Conservation (phyloP, 2,113 vertebrate species). For the Ibidorhyncha struthersii region DNA sequence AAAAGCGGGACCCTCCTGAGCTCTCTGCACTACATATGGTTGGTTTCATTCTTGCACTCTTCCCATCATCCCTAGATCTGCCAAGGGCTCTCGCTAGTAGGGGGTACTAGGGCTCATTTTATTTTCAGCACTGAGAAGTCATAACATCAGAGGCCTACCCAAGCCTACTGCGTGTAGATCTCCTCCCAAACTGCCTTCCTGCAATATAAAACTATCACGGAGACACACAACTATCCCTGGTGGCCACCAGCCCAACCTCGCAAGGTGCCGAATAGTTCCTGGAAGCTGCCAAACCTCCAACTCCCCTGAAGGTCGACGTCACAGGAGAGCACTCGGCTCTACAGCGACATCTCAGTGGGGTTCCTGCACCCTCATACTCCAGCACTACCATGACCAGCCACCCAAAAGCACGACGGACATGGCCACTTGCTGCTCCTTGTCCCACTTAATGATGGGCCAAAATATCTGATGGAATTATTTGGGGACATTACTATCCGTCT, state of each 20-base stretch:
- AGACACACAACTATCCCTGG: not conserved
- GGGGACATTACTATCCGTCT: not conserved
- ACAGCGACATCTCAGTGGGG: fast-evolving
- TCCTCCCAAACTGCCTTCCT: not conserved
- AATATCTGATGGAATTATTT: not conserved
- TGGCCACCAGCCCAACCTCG: not conserved
- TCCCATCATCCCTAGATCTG: not conserved
- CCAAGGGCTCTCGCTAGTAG: fast-evolving
- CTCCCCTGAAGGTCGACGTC: not conserved
- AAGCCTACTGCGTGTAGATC: not conserved
- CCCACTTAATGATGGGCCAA: not conserved
- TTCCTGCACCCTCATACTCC: not conserved
- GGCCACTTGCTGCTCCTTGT: not conserved
- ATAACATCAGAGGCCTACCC: not conserved
- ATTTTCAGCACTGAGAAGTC: not conserved
- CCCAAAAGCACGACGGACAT: fast-evolving
- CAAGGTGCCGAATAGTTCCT: not conserved
- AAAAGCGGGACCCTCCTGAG: not conserved
- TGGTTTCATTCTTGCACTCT: not conserved
- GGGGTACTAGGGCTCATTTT: not conserved
- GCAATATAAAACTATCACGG: not conserved
- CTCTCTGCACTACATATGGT: too few relatives aligned
- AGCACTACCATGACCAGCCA: not conserved
- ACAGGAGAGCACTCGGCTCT: not conserved
- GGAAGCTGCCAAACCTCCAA: not conserved